phyloP scores from a whole-genome alignment of 30 jellyfish, hydroid and myxozoan genomes.

The Cassiopea andromeda region DNA sequence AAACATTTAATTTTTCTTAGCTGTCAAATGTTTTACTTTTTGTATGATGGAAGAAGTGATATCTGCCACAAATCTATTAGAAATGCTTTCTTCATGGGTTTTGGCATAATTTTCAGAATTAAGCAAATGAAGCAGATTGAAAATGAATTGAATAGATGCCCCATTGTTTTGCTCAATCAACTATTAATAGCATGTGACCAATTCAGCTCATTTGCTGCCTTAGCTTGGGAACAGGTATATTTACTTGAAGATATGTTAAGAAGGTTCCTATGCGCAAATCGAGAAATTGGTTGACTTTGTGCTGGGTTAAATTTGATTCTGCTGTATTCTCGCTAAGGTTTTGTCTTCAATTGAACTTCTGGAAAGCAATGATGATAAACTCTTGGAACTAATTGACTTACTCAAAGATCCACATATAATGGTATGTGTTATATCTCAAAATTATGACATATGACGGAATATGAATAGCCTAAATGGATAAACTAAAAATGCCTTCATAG shows the following conservation, averaged over 20 bases:
- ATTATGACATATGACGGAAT: not conserved
- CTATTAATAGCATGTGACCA: conserved; percentile 40
- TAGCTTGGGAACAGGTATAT: conserved; percentile 46
- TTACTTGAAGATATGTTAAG: not conserved
- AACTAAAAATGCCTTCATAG: too few relatives aligned
- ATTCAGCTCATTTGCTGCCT: not conserved
- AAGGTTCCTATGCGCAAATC: too few relatives aligned
- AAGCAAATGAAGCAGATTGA: too few relatives aligned
- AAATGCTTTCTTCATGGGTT: too few relatives aligned
- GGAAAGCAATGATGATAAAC: conserved; percentile 60
- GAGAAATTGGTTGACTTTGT: too few relatives aligned
- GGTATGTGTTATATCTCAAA: conserved; percentile 18
- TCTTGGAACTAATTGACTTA: conserved; percentile 54
- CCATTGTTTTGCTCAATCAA: conserved; percentile 16
- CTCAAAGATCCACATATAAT: conserved; percentile 50
- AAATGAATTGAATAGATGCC: not conserved
- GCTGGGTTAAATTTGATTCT: too few relatives aligned
- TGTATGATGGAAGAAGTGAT: too few relatives aligned
- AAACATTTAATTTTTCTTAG: not conserved
- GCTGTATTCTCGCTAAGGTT: conserved; percentile 4
- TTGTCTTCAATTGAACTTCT: conserved; percentile 47
- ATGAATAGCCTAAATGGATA: not conserved
- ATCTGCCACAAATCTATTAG: too few relatives aligned
- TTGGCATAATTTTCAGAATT: too few relatives aligned
- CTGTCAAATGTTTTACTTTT: too few relatives aligned